Evolutionary conservation across 1,140 invertebrate genomes (phyloP).

Genomic region (Drosophila lowei): DNA sequence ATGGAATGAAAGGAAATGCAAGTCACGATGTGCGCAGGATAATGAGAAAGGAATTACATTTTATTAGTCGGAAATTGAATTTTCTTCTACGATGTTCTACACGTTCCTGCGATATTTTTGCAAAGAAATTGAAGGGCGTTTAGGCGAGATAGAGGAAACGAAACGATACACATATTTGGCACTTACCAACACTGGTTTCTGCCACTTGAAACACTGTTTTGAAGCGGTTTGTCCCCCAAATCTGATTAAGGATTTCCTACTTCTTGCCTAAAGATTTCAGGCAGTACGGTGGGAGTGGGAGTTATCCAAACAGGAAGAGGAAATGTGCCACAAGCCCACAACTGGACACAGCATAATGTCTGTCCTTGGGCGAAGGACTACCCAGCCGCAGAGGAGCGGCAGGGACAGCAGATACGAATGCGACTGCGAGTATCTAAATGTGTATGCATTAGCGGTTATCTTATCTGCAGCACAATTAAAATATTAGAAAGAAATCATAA

Average conservation of each 20-base stretch:
- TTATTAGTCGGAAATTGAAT: slow-evolving; percentile 53
- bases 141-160: not conserved
- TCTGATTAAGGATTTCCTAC: no score
- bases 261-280: no score
- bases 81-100: slow-evolving; percentile 34
- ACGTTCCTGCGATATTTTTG: not conserved
- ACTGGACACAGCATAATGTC: no score
- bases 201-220: no score
- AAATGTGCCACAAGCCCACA: no score
- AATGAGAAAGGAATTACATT: slow-evolving; percentile 55
- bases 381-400: not conserved
- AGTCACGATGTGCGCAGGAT: slow-evolving; percentile 45
- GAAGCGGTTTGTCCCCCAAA: no score
- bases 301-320: no score
- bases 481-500: slow-evolving; percentile 59
- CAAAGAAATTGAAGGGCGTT: not conserved
- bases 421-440: slow-evolving; percentile 30
- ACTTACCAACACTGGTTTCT: no score
- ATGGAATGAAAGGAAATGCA: slow-evolving; percentile 41
- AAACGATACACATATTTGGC: no score
- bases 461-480: slow-evolving; percentile 56
- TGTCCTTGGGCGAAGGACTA: not conserved
- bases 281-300: no score
- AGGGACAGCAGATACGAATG: slow-evolving; percentile 4
- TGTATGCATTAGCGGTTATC: slow-evolving; percentile 46